A percentile compares a stretch with the other conserved stretches of the same genome.
Evolutionary conservation across 1,140 invertebrate genomes (phyloP).

Genomic region (Drosophila truncata): DNA sequence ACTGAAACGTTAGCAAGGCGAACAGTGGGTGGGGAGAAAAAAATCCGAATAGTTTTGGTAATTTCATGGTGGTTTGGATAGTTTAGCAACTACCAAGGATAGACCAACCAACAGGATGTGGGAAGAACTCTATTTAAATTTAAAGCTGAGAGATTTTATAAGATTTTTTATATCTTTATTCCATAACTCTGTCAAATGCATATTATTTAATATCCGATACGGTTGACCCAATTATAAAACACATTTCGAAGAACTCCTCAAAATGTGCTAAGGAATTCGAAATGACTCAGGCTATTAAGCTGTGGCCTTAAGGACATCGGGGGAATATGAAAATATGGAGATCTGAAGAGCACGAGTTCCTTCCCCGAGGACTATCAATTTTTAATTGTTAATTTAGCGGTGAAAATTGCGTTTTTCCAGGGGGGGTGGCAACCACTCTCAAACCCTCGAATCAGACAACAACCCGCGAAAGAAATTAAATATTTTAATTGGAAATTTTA

Average conservation of each 20-base stretch:
- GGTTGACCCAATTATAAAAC: conserved; percentile 22
- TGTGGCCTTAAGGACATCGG: conserved; percentile 24
- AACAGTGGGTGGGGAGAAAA: neutral
- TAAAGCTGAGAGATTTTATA: neutral
- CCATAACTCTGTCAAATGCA: neutral
- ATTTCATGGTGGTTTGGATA: conserved; percentile 5
- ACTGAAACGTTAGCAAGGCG: conserved; percentile 19
- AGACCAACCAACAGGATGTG: neutral
- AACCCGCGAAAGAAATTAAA: conserved; percentile 79
- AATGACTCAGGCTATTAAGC: conserved; percentile 68
- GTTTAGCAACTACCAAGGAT: neutral
- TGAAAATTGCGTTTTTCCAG: conserved; percentile 70
- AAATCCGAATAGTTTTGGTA: conserved; percentile 36
- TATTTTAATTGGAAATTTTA: conserved; percentile 83
- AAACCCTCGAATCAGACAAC: conserved; percentile 63
- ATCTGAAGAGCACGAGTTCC: conserved; percentile 16
- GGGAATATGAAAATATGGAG: conserved; percentile 41
- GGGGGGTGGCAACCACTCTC: conserved; percentile 13
- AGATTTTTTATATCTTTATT: neutral
- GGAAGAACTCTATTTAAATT: neutral
- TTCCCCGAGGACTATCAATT: conserved; percentile 75
- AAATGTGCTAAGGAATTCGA: conserved; percentile 61
- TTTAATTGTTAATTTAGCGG: conserved; percentile 84
- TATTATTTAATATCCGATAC: neutral
- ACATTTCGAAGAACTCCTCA: conserved; percentile 18